Evolutionary conservation across 1,140 invertebrate genomes (phyloP).

Genomic region (Drosophila repletoides): DNA sequence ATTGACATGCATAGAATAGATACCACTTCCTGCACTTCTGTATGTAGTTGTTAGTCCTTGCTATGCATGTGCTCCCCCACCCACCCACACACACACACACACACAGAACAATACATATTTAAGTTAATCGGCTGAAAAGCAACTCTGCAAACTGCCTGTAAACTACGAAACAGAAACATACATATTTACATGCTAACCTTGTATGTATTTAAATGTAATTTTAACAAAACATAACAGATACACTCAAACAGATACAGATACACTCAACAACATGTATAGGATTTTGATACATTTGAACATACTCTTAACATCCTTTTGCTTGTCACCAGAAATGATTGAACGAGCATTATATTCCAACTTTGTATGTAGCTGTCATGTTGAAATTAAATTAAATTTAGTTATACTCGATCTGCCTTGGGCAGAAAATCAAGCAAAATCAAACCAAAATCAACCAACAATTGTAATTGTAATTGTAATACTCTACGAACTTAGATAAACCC

Average conservation of each 20-base stretch:
- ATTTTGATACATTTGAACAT: constrained; percentile 74
- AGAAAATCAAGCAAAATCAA: constrained; percentile 7
- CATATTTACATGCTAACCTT: constrained; percentile 8
- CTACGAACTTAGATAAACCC: constrained; percentile 50
- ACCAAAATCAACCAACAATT: constrained; percentile 2
- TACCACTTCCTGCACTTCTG: constrained; percentile 57
- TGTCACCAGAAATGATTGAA: constrained; percentile 1
- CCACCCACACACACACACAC: neutral
- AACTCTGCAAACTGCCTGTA: constrained; percentile 44
- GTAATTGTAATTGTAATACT: too few relatives aligned
- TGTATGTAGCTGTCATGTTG: constrained; percentile 59
- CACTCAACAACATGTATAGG: constrained; percentile 21
- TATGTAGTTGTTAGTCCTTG: constrained; percentile 56
- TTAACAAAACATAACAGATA: constrained; percentile 2
- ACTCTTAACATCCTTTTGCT: constrained; percentile 20
- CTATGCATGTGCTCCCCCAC: constrained; percentile 55
- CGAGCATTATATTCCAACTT: constrained; percentile 39
- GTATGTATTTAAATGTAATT: neutral
- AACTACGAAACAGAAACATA: constrained; percentile 35
- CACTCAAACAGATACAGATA: constrained; percentile 20
- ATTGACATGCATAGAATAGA: constrained; percentile 32
- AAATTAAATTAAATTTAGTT: constrained; percentile 51
- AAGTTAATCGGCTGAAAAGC: constrained; percentile 18
- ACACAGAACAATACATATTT: constrained; percentile 3
- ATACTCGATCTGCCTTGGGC: constrained; percentile 41